Evolutionary conservation across 2,888 invertebrate species (phyloP).

Genomic region (Dendrolimus houi): DNA sequence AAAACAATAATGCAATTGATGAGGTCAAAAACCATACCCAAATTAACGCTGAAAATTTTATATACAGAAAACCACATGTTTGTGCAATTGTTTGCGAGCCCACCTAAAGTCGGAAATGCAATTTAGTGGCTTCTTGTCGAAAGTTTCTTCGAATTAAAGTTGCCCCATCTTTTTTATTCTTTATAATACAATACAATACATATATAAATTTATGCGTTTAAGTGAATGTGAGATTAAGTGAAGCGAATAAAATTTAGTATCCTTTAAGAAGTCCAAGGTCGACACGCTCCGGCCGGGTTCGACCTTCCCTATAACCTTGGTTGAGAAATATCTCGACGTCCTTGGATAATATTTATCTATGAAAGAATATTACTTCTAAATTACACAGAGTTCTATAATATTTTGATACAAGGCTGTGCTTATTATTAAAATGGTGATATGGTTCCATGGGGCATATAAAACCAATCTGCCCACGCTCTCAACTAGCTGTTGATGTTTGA

Average conservation of each 20-base stretch:
- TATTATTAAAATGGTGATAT: too few relatives aligned
- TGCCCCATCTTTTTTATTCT: neutral
- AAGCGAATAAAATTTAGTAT: conserved; percentile 24
- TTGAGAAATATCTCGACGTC: conserved; percentile 32
- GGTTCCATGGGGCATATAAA: too few relatives aligned
- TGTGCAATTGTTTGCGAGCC: neutral
- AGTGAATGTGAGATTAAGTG: conserved; percentile 14
- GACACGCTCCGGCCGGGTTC: conserved; percentile 30
- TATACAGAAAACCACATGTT: neutral
- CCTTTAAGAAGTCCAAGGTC: conserved; percentile 43
- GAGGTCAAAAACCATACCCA: too few relatives aligned
- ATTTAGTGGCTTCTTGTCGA: neutral
- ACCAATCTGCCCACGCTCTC: too few relatives aligned
- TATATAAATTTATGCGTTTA: neutral
- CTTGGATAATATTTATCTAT: conserved; percentile 20
- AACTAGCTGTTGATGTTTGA: too few relatives aligned
- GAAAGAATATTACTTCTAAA: too few relatives aligned
- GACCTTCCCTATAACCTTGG: conserved; percentile 43
- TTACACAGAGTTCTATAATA: too few relatives aligned
- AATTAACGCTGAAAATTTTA: too few relatives aligned
- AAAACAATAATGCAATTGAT: too few relatives aligned
- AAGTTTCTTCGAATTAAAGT: neutral
- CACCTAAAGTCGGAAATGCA: neutral
- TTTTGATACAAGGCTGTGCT: too few relatives aligned
- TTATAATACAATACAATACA: too few relatives aligned